phyloP scores from a whole-genome alignment of 2,113 vertebrate genomes.

The Dasypus novemcinctus region DNA sequence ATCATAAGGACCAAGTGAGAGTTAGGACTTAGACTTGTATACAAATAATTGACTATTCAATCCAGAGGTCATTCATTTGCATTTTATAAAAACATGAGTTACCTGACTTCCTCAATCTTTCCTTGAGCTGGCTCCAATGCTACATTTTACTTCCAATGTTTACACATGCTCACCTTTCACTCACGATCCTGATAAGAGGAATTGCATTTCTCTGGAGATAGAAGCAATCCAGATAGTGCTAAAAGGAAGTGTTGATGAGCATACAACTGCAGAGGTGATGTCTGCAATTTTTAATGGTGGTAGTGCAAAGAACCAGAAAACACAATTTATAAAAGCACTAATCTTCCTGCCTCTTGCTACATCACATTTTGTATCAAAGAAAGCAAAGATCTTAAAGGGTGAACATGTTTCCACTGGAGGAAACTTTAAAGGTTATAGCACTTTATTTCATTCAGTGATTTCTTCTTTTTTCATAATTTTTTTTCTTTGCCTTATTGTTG shows the following conservation, averaged over 20 bases:
- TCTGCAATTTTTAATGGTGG: conserved; percentile 27
- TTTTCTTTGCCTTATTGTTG: conserved; percentile 16
- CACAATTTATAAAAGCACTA: conserved; percentile 20
- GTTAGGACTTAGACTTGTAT: not conserved
- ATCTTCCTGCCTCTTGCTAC: not conserved
- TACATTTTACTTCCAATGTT: not conserved
- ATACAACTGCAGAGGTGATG: not conserved
- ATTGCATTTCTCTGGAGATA: conserved; percentile 18
- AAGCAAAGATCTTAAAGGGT: conserved; percentile 40
- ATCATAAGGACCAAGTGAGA: not conserved
- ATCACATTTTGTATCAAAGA: conserved; percentile 56
- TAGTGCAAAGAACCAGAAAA: conserved; percentile 33
- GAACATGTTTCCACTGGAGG: not conserved
- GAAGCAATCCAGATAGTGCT: not conserved
- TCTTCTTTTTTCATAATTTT: not conserved
- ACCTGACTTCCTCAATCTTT: not conserved
- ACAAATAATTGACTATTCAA: not conserved
- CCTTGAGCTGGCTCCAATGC: not conserved
- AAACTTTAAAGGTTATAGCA: not conserved
- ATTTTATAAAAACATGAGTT: not conserved
- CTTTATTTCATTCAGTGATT: conserved; percentile 9
- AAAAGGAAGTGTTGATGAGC: conserved; percentile 38
- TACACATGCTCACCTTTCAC: conserved; percentile 38
- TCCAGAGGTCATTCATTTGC: not conserved
- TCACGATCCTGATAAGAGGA: conserved; percentile 35